These are phyloP conservation scores for Lydus trimaculatus DNA, from an alignment of 2,888 invertebrate genomes.

Conservation along the genomic window DNA sequence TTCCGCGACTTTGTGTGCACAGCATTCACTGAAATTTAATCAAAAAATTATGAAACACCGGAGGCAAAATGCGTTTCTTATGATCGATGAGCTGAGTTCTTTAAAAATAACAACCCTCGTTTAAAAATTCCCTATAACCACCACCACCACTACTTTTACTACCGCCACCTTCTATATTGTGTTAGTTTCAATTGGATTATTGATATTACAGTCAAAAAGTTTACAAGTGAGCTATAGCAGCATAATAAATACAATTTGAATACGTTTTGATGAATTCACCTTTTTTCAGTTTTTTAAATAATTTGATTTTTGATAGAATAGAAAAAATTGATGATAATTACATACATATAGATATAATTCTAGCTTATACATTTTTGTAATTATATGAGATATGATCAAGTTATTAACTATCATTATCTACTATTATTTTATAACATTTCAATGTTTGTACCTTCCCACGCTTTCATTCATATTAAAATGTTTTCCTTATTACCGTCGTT, in stretches of 20 bases:
- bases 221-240: not conserved
- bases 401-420: not conserved
- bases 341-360: not conserved
- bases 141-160: not conserved
- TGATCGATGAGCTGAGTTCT: conserved; percentile 49
- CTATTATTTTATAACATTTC: conserved; percentile 9
- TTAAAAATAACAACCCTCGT: conserved; percentile 49
- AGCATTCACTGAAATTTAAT: conserved; percentile 61
- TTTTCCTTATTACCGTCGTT: not conserved
- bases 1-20: conserved; percentile 52
- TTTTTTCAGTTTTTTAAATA: too few species aligned
- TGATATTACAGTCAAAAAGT: not conserved
- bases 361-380: not conserved
- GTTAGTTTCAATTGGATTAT: conserved; percentile 8
- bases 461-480: conserved; percentile 8
- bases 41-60: conserved; percentile 59
- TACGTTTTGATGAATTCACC: too few species aligned
- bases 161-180: not conserved
- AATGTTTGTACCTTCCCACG: conserved; percentile 11
- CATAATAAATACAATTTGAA: not conserved
- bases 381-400: conserved; percentile 14
- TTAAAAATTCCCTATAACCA: conserved; percentile 42
- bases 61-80: conserved; percentile 47
- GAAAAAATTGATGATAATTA: not conserved
- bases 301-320: too few species aligned